Evolutionary conservation across 1,140 invertebrate species (phyloP).

Genomic region (Lepeophtheirus salmonis): DNA sequence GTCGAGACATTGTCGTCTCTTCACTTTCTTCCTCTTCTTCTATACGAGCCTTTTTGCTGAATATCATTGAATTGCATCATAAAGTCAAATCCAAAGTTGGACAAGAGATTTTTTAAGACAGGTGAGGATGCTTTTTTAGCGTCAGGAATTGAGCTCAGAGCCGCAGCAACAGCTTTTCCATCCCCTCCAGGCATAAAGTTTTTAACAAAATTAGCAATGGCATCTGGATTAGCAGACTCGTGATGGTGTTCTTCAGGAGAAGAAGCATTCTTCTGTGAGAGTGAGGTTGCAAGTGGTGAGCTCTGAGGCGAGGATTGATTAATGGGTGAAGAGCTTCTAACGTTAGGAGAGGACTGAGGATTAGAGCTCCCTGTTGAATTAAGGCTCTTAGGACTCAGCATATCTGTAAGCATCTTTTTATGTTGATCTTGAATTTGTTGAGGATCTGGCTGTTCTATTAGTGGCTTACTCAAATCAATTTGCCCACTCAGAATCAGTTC

Average conservation of each 20-base stretch:
- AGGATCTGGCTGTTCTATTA: slow-evolving; percentile 65
- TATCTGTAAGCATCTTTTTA: slow-evolving; percentile 11
- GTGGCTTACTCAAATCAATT: slow-evolving; percentile 59
- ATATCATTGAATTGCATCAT: slow-evolving; percentile 92
- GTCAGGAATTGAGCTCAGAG: too few species aligned
- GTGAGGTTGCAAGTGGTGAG: not conserved
- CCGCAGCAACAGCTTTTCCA: too few species aligned
- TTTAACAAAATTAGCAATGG: too few species aligned
- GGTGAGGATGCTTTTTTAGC: slow-evolving; percentile 55
- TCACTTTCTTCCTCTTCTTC: not conserved
- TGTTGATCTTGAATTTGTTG: not conserved
- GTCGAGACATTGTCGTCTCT: not conserved
- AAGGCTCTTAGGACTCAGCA: slow-evolving; percentile 16
- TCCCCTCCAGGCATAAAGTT: too few species aligned
- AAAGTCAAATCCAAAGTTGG: slow-evolving; percentile 81
- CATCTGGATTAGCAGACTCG: too few species aligned
- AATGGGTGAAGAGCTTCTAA: not conserved
- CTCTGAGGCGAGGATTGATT: not conserved
- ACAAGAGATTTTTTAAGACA: slow-evolving; percentile 71
- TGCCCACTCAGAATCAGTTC: slow-evolving; percentile 70
- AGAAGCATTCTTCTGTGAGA: slow-evolving; percentile 16
- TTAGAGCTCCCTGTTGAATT: slow-evolving; percentile 11
- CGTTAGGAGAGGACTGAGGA: slow-evolving; percentile 9
- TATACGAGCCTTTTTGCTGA: slow-evolving; percentile 38
- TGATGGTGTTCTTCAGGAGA: too few species aligned